These are phyloP conservation scores for Hippocampus comes DNA, from an alignment of 2,113 vertebrate species.

Conservation along the genomic window DNA sequence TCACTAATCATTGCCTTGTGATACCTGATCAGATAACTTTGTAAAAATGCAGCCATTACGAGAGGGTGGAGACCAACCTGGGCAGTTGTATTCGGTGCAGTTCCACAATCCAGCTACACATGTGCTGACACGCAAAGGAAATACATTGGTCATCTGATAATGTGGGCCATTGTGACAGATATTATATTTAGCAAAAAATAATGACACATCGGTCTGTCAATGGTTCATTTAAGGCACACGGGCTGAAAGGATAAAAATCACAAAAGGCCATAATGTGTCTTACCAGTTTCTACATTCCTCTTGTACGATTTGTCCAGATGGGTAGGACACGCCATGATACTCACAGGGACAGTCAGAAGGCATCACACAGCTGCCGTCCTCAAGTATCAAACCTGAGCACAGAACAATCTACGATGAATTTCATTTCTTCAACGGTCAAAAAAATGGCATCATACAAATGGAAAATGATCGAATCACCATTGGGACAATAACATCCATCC, in stretches of 20 bases:
- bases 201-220: not conserved
- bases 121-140: conserved; percentile 77
- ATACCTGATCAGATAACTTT: not conserved
- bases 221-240: not conserved
- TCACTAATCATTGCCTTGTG: not conserved
- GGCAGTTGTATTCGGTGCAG: conserved; percentile 85
- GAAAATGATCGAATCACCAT: conserved; percentile 65
- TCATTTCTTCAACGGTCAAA: not conserved
- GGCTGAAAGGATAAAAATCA: too few species aligned
- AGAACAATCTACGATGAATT: not conserved
- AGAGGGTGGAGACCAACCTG: conserved; percentile 72
- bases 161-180: not conserved
- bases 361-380: conserved; percentile 81
- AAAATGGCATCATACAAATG: not conserved
- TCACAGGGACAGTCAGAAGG: conserved; percentile 89
- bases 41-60: too few species aligned
- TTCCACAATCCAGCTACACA: conserved; percentile 86
- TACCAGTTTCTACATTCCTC: conserved; percentile 94
- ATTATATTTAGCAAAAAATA: not conserved
- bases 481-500: conserved; percentile 92
- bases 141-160: conserved; percentile 28
- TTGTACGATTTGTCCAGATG: conserved; percentile 80
- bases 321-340: conserved; percentile 79
- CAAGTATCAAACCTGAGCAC: conserved; percentile 81
- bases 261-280: conserved; percentile 9